Conservation (phyloP, 2,797 vertebrate species). For the Melanotaenia boesemani region DNA sequence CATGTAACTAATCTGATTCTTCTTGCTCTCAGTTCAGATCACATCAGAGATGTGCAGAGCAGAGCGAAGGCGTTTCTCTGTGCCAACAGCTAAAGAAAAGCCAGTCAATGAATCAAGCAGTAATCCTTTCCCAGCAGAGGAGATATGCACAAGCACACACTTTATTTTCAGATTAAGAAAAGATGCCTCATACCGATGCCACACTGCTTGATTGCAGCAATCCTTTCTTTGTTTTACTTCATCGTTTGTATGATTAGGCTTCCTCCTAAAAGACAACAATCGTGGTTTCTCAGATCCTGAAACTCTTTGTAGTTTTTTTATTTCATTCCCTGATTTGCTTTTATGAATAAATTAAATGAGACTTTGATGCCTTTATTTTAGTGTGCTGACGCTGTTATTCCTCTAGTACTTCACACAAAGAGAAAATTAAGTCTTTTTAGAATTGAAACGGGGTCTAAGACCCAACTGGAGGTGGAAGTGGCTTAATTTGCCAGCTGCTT, state of each 20-base stretch:
- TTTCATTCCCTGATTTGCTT: conserved; percentile 53
- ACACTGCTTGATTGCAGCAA: conserved; percentile 4
- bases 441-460: conserved; percentile 27
- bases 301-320: conserved; percentile 59
- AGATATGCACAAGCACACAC: conserved; percentile 9
- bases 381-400: background rate
- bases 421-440: conserved; percentile 19
- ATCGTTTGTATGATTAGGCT: conserved; percentile 13
- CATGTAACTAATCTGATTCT: background rate
- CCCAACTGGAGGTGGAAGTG: conserved; percentile 30
- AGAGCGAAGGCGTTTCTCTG: background rate
- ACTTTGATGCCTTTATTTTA: conserved; percentile 15
- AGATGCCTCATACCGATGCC: conserved; percentile 19
- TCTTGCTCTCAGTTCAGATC: conserved; percentile 25
- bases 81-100: conserved; percentile 30
- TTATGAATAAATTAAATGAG: conserved; percentile 43
- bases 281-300: conserved; percentile 61
- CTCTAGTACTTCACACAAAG: background rate
- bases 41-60: conserved; percentile 15
- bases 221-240: conserved; percentile 18
- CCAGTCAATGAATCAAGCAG: conserved; percentile 28
- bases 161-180: conserved; percentile 12
- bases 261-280: conserved; percentile 9
- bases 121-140: conserved; percentile 36
- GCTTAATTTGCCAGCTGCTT: conserved; percentile 64